Evolutionary conservation across 2,888 invertebrate species (phyloP).

Genomic region (Ophion slaviceki): DNA sequence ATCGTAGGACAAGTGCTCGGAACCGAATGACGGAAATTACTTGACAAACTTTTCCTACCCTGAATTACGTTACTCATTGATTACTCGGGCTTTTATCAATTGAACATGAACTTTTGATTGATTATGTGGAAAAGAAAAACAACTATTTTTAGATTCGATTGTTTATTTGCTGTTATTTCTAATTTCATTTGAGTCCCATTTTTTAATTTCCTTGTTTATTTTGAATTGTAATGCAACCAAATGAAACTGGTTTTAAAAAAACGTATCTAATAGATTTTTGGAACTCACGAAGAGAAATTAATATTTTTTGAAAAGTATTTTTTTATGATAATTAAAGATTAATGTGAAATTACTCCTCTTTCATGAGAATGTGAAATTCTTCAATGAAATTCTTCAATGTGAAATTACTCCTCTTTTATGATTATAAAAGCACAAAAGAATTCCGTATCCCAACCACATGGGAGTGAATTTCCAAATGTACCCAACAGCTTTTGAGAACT

Average conservation of each 20-base stretch:
- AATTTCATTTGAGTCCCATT: not conserved
- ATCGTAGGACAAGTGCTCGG: not conserved
- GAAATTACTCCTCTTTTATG: no score
- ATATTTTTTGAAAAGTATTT: no score
- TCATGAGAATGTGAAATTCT: no score
- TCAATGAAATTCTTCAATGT: no score
- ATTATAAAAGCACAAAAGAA: no score
- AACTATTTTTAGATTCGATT: not conserved
- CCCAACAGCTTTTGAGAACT: no score
- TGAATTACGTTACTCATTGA: not conserved
- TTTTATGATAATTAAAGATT: no score
- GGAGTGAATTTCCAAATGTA: no score
- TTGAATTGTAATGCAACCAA: not conserved
- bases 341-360: no score
- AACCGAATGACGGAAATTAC: not conserved
- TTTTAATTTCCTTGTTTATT: not conserved
- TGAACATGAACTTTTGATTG: not conserved
- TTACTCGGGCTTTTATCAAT: not conserved
- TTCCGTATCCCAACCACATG: no score
- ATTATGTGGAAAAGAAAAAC: not conserved
- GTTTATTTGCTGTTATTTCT: not conserved
- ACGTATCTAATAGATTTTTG: no score
- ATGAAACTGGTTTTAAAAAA: not conserved
- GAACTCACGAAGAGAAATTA: no score
- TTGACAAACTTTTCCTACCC: not conserved